phyloP scores from a whole-genome alignment of 2,888 invertebrate species.

The Netelia melanura region DNA sequence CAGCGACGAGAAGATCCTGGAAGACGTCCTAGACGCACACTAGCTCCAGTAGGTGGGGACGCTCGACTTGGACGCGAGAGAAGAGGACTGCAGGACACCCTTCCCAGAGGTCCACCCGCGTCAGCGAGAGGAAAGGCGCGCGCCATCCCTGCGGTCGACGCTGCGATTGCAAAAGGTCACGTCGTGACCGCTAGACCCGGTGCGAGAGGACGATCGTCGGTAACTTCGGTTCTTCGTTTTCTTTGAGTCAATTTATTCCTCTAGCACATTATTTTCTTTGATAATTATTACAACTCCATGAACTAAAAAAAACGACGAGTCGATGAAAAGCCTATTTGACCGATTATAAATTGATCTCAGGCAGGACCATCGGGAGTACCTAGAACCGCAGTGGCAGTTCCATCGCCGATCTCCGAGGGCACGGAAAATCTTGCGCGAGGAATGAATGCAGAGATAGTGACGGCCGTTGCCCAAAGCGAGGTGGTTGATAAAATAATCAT shows the following conservation, averaged over 20 bases:
- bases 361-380: constrained; percentile 18
- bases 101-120: constrained; percentile 13
- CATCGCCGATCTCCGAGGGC: constrained; percentile 67
- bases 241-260: background rate
- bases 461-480: constrained; percentile 75
- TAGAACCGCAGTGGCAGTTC: constrained; percentile 25
- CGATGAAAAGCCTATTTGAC: background rate
- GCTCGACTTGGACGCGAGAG: constrained; percentile 60
- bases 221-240: constrained; percentile 10
- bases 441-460: constrained; percentile 78
- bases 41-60: constrained; percentile 75
- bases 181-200: constrained; percentile 37
- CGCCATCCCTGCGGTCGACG: constrained; percentile 37
- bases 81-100: constrained; percentile 10
- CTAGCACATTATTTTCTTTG: background rate
- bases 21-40: constrained; percentile 69
- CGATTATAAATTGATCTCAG: constrained; percentile 1
- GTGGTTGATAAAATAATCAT: constrained; percentile 76
- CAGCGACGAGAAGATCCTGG: constrained; percentile 45
- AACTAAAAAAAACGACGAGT: too few relatives aligned
- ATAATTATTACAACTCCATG: too few relatives aligned
- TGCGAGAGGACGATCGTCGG: constrained; percentile 24
- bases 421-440: constrained; percentile 74
- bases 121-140: background rate
- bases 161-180: constrained; percentile 52